A percentile compares a stretch with the other conserved stretches of the same genome.
Conservation (phyloP, 2,797 vertebrate genomes). For the Prionace glauca region DNA sequence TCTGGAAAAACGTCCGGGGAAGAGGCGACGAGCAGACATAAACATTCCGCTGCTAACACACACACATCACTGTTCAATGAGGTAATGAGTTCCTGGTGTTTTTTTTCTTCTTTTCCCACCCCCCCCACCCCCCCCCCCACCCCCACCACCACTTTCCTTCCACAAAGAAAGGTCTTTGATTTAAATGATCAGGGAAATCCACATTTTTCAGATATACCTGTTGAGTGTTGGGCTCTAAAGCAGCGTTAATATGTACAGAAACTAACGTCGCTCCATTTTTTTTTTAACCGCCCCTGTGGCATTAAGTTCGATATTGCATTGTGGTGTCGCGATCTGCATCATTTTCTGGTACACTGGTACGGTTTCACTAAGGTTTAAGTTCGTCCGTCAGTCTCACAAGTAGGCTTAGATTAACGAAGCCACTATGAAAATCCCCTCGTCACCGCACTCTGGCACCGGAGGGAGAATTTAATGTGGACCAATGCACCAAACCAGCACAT, state of each 20-base stretch:
- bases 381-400: too few relatives aligned
- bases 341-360: background rate
- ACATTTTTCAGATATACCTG: background rate
- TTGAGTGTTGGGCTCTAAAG: background rate
- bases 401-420: too few relatives aligned
- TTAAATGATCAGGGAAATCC: background rate
- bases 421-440: too few relatives aligned
- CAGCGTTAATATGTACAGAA: background rate
- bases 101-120: too few relatives aligned
- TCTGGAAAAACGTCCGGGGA: background rate
- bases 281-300: background rate
- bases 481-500: too few relatives aligned
- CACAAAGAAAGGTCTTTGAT: background rate
- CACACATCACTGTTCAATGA: background rate
- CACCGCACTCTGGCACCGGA: too few relatives aligned
- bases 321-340: background rate
- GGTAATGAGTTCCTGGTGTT: background rate
- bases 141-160: background rate
- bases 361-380: background rate
- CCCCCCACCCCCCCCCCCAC: background rate
- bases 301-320: background rate
- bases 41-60: conserved; percentile 11
- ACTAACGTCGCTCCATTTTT: background rate
- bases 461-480: too few relatives aligned
- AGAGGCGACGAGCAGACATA: background rate